Conservation (phyloP, 2,888 invertebrate genomes). For the Sarcophaga caerulescens region DNA sequence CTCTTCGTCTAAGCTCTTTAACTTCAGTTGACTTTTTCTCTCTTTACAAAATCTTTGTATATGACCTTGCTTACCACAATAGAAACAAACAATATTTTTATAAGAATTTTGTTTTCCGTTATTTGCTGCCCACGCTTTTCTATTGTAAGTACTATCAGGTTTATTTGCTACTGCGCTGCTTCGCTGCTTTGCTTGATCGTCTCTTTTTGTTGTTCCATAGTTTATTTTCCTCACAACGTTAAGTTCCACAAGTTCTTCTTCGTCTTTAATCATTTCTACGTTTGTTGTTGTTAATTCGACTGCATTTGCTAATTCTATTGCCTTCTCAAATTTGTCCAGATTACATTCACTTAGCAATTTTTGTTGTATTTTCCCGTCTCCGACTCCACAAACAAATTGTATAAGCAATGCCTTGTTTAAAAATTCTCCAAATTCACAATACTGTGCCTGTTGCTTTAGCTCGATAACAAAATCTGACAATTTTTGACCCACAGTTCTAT, state of each 20-base stretch:
- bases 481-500: neutral
- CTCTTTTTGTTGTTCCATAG: slow-evolving; percentile 10
- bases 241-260: slow-evolving; percentile 1
- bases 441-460: slow-evolving; percentile 28
- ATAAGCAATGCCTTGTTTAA: neutral
- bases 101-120: slow-evolving; percentile 38
- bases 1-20: slow-evolving; percentile 44
- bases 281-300: neutral
- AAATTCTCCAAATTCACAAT: slow-evolving; percentile 29
- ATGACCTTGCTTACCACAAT: slow-evolving; percentile 31
- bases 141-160: neutral
- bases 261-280: slow-evolving; percentile 11
- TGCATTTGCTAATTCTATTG: neutral
- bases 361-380: slow-evolving; percentile 10
- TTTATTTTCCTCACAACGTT: slow-evolving; percentile 6
- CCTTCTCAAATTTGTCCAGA: neutral
- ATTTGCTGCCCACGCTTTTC: neutral
- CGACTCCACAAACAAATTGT: neutral
- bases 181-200: neutral
- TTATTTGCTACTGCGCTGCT: neutral
- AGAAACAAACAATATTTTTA: slow-evolving; percentile 40
- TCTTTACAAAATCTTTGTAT: slow-evolving; percentile 23
- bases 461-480: slow-evolving; percentile 33
- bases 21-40: slow-evolving; percentile 11
- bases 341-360: slow-evolving; percentile 1